A percentile compares a stretch with the other conserved stretches of the same genome.
These are phyloP conservation scores for Sorex maritimensis DNA, from an alignment of 2,797 vertebrate genomes.

Conservation along the genomic window DNA sequence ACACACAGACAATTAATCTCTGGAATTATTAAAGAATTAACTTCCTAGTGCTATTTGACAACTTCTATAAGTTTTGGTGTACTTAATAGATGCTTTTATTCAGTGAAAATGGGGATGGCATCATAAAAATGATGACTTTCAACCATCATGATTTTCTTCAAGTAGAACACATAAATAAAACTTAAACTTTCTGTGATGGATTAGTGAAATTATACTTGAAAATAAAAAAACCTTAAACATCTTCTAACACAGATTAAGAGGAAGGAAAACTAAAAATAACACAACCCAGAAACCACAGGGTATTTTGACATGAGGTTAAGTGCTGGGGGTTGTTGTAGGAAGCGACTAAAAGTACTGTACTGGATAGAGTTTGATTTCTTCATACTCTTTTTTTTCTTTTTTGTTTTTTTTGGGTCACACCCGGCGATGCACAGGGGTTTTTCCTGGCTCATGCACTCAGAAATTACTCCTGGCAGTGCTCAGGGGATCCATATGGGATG, in stretches of 20 bases:
- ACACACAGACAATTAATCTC: slow-evolving; percentile 1
- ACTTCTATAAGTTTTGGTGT: neutral
- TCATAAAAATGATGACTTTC: neutral
- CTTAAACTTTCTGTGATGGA: slow-evolving; percentile 23
- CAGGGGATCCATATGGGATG: no score
- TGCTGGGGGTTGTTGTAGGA: slow-evolving; percentile 13
- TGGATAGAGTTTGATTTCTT: slow-evolving; percentile 25
- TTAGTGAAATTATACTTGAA: slow-evolving; percentile 64
- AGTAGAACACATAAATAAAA: slow-evolving; percentile 37
- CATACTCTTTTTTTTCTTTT: neutral
- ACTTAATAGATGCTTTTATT: slow-evolving; percentile 4
- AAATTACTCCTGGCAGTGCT: no score
- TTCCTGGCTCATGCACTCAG: no score
- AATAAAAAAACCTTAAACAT: neutral
- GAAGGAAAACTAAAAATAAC: slow-evolving; percentile 77
- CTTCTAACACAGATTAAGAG: slow-evolving; percentile 69
- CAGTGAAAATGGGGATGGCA: slow-evolving; percentile 7
- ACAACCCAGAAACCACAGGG: neutral
- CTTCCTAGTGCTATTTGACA: neutral
- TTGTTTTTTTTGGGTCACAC: no score
- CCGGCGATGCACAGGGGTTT: no score
- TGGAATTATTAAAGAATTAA: slow-evolving; percentile 24
- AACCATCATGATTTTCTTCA: slow-evolving; percentile 49
- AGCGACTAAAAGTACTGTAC: slow-evolving; percentile 9
- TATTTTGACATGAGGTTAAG: slow-evolving; percentile 28